A percentile compares a stretch with the other conserved stretches of the same genome.
These are phyloP conservation scores for Tinamus guttatus DNA, from an alignment of 2,113 vertebrate genomes.

Conservation along the genomic window DNA sequence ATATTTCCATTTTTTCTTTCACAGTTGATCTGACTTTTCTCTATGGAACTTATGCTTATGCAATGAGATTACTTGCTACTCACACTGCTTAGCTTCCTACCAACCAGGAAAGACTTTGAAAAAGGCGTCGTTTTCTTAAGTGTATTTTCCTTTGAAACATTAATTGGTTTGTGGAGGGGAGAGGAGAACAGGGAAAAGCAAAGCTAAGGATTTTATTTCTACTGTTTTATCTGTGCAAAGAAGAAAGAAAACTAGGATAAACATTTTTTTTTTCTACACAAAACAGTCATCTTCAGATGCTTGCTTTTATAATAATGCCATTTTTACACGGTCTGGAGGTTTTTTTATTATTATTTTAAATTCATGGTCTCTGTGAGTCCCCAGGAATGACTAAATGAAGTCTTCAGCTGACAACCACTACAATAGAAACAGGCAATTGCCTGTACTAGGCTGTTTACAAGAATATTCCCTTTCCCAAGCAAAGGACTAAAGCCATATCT, in stretches of 20 bases:
- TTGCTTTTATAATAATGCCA: background rate
- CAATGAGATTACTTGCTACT: background rate
- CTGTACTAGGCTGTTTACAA: background rate
- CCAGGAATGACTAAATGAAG: background rate
- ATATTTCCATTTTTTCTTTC: background rate
- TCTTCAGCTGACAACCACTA: background rate
- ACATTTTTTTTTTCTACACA: background rate
- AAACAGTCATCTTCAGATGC: background rate
- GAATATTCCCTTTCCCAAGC: background rate
- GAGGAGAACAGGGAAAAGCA: background rate
- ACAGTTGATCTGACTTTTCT: accelerated
- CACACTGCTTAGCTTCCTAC: background rate
- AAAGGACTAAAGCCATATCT: background rate
- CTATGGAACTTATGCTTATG: background rate
- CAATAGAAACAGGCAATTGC: background rate
- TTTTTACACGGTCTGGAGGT: background rate
- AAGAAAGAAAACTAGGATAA: background rate
- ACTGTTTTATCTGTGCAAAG: background rate
- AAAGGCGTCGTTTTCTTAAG: background rate
- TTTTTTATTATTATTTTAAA: background rate
- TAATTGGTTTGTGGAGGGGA: background rate
- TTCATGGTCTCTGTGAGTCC: background rate
- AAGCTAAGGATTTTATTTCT: background rate
- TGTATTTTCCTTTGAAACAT: background rate
- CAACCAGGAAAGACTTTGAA: background rate